Base-by-base conservation (phyloP, 2,797 vertebrate species). In the Buphagus erythrorhynchus region DNA sequence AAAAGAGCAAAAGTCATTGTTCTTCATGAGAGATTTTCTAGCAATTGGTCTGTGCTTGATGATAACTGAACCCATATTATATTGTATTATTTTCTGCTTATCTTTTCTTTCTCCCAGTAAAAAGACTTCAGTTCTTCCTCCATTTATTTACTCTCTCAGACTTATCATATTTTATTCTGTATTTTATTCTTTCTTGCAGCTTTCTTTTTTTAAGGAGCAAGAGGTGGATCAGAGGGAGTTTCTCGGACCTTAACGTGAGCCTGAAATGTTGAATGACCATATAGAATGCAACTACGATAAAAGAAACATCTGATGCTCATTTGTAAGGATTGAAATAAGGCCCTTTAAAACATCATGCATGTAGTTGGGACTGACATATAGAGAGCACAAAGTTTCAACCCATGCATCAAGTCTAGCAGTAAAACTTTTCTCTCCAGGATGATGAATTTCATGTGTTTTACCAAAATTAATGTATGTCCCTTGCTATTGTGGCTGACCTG, bases 271-370 rank as follows among this genome's bases (percentile, higher is more conserved):
- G 57, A 89, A 74, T 55, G 67, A 48, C 62, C 72, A 5, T 62
- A 40, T 51, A 85, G 93, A 96, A 86, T 66, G 54, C 81, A 86
- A 81, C 62, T 61, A 43, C 1, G 0, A 58, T 83, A 62, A 91
- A 91, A 91, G 46, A 91, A 93, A 91, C 78, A 91, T 91, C 87
- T 95, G 89, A 78, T 86, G 69, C 62, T 96, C 61, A 17, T 96
- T 91, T 93, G 29, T 87, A 54, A 72, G 85, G 51, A 28, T 38
- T 86, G 82, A 87, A 92, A 84, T 52, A 90, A 92, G 55, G 48
- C 65, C 35, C 66, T 88, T 83, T 83, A 95, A 91, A 96, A 79
- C 49, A 78, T 78, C 38, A 9, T 75, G 62, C 48, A 24, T 49
- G 43, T 92, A 90, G 74, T 7, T 92, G 57, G 36, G 80, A 67